phyloP scores from a whole-genome alignment of 1,140 invertebrate genomes.

The Heliconius melpomene region DNA sequence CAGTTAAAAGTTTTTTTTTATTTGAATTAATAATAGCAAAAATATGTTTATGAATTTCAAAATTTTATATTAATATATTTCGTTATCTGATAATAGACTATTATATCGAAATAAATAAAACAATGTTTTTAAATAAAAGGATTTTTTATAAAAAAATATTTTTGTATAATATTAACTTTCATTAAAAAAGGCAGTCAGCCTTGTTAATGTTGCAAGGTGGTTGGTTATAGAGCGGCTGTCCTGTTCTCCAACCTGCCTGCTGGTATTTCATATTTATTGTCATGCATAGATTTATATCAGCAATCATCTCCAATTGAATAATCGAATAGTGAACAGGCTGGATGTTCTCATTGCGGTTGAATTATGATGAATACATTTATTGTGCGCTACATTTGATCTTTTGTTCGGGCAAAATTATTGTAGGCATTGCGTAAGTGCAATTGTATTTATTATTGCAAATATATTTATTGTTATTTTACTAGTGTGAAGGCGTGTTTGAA shows the following conservation, averaged over 20 bases:
- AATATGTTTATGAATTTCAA: too few species aligned
- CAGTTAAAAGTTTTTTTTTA: background rate
- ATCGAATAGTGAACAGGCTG: constrained; percentile 51
- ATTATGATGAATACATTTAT: constrained; percentile 67
- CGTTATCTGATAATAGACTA: too few species aligned
- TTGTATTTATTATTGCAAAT: constrained; percentile 57
- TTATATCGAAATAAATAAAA: too few species aligned
- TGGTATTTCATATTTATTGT: constrained; percentile 43
- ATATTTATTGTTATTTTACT: constrained; percentile 45
- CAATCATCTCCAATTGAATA: constrained; percentile 62
- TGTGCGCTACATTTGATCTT: constrained; percentile 57
- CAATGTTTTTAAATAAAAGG: too few species aligned
- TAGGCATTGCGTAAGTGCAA: constrained; percentile 57
- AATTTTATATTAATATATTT: too few species aligned
- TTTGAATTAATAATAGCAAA: too few species aligned
- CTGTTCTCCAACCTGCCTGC: background rate
- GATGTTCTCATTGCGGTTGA: constrained; percentile 64
- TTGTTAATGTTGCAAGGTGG: background rate
- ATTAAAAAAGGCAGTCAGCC: background rate
- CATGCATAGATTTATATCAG: constrained; percentile 51
- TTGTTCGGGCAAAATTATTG: constrained; percentile 67
- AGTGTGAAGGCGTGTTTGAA: constrained; percentile 37
- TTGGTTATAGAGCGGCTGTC: background rate
- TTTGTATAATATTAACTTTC: too few species aligned
- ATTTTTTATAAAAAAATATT: too few species aligned